phyloP scores from a whole-genome alignment of 2,888 invertebrate genomes.

The Hipparchia semele region DNA sequence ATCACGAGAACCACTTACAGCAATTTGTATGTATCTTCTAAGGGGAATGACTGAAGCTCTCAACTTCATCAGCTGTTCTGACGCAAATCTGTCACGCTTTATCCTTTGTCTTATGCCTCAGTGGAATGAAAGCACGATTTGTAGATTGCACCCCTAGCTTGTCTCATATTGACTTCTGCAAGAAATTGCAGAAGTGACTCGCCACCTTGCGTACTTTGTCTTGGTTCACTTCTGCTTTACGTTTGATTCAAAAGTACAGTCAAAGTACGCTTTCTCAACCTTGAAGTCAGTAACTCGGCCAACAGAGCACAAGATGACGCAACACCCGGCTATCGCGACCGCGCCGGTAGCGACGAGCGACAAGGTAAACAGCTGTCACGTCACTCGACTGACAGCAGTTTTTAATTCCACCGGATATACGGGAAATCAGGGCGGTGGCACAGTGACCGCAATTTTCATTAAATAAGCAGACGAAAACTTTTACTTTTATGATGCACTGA shows the following conservation, averaged over 20 bases:
- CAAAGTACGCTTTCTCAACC: neutral
- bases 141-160: too few species aligned
- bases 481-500: neutral
- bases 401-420: conserved; percentile 44
- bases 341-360: conserved; percentile 30
- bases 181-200: too few species aligned
- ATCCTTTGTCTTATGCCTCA: too few species aligned
- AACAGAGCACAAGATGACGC: conserved; percentile 2
- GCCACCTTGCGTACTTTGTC: too few species aligned
- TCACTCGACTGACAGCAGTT: conserved; percentile 49
- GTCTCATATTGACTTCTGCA: too few species aligned
- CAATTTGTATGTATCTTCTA: too few species aligned
- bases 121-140: too few species aligned
- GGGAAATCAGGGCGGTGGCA: conserved; percentile 21
- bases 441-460: conserved; percentile 22
- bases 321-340: neutral
- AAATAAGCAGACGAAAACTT: neutral
- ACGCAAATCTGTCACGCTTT: too few species aligned
- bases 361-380: conserved; percentile 51
- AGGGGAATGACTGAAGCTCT: too few species aligned
- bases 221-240: too few species aligned
- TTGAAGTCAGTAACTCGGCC: neutral
- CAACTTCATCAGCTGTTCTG: too few species aligned
- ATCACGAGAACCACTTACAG: too few species aligned
- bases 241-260: neutral